Evolutionary conservation across 1,140 invertebrate species (phyloP).

Genomic region (Monomorium pharaonis): DNA sequence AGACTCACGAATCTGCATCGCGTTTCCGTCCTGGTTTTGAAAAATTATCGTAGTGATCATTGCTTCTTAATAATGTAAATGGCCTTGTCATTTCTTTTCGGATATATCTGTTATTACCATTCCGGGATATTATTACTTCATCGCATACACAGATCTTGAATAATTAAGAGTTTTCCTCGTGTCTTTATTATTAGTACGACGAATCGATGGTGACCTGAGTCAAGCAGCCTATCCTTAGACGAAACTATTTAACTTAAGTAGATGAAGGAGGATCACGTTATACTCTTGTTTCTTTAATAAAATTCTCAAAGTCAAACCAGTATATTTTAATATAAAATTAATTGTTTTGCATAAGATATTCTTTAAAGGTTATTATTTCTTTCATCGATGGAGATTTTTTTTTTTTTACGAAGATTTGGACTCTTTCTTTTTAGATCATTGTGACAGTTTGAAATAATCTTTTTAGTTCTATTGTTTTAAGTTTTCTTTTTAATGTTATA

Average conservation of each 20-base stretch:
- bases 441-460: neutral
- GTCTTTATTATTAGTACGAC: conserved; percentile 28
- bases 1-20: conserved; percentile 27
- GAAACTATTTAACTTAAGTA: neutral
- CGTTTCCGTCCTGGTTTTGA: conserved; percentile 8
- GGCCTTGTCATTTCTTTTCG: neutral
- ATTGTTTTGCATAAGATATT: neutral
- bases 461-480: neutral
- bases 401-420: neutral
- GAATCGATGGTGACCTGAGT: conserved; percentile 28
- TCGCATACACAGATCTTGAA: neutral
- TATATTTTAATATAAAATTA: neutral
- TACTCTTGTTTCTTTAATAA: neutral
- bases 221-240: neutral
- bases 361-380: neutral
- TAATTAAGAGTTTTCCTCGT: conserved; percentile 11
- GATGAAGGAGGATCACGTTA: neutral
- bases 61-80: neutral
- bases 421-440: neutral
- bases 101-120: neutral
- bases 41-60: neutral
- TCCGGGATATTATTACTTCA: neutral
- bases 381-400: neutral
- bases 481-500: neutral
- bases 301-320: neutral